Evolutionary conservation across 2,797 vertebrate species (phyloP).

Genomic region (Cheirogaleus major): DNA sequence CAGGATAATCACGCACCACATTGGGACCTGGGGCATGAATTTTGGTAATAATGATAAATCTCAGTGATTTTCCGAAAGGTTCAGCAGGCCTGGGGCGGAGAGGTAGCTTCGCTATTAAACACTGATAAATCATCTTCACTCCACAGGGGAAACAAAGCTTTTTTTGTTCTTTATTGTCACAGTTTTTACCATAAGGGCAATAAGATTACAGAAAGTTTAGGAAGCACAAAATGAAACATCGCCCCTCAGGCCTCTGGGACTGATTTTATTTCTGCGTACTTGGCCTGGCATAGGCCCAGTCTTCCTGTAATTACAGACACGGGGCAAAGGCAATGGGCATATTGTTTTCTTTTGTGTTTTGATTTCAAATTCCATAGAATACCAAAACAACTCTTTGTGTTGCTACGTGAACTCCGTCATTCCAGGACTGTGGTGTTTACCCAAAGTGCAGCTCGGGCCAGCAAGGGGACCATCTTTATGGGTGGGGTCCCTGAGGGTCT

Average conservation of each 20-base stretch:
- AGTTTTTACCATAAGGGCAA: conserved; percentile 12
- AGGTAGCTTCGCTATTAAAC: not conserved
- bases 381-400: not conserved
- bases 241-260: fast-evolving
- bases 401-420: not conserved
- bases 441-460: not conserved
- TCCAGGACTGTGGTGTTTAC: not conserved
- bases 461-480: no score
- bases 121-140: not conserved
- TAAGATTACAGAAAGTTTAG: not conserved
- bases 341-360: not conserved
- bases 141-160: not conserved
- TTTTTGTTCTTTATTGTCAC: not conserved
- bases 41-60: conserved; percentile 57
- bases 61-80: conserved; percentile 55
- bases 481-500: not conserved
- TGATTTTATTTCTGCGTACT: not conserved
- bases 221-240: not conserved
- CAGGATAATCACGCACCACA: fast-evolving
- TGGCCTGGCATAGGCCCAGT: fast-evolving
- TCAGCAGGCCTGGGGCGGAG: conserved; percentile 13
- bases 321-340: not conserved
- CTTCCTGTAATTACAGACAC: not conserved
- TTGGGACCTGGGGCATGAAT: not conserved
- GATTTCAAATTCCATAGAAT: not conserved